Evolutionary conservation across 2,888 invertebrate genomes (phyloP).

Genomic region (Tricholauxania praeusta): DNA sequence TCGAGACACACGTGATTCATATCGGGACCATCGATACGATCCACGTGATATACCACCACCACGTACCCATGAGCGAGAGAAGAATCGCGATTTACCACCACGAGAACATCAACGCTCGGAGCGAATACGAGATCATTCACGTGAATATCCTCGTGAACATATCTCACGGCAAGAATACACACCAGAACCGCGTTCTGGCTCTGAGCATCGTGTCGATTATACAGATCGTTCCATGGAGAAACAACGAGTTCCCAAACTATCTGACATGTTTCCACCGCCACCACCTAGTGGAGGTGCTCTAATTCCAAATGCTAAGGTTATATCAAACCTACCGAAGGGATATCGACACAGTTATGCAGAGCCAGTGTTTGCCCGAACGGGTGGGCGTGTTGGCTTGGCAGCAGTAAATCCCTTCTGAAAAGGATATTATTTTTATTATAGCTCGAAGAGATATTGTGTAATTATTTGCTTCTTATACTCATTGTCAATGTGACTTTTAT

Average conservation of each 20-base stretch:
- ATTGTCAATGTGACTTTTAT: conserved; percentile 21
- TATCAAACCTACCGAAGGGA: conserved; percentile 65
- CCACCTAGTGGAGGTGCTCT: conserved; percentile 50
- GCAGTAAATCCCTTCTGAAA: conserved; percentile 66
- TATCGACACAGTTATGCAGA: conserved; percentile 68
- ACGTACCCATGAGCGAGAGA: conserved; percentile 42
- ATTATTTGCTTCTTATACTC: conserved; percentile 2
- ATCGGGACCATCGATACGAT: conserved; percentile 40
- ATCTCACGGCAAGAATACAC: conserved; percentile 46
- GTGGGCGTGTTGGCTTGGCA: conserved; percentile 67
- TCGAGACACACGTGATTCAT: conserved; percentile 43
- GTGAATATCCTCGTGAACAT: conserved; percentile 42
- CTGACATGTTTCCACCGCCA: conserved; percentile 53
- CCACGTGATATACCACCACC: conserved; percentile 13
- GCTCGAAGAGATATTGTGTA: background rate
- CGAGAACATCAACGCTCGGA: conserved; percentile 40
- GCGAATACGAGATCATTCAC: conserved; percentile 44
- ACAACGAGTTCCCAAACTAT: conserved; percentile 38
- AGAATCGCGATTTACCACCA: conserved; percentile 37
- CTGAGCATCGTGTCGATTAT: conserved; percentile 39
- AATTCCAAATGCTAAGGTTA: conserved; percentile 57
- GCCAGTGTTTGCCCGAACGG: conserved; percentile 63
- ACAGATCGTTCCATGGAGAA: conserved; percentile 46
- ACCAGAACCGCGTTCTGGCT: conserved; percentile 44
- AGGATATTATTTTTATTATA: background rate